Percentiles rank a stretch among this genome's conserved stretches.
phyloP scores from a whole-genome alignment of 2,113 vertebrate species.

The Laticauda colubrina region DNA sequence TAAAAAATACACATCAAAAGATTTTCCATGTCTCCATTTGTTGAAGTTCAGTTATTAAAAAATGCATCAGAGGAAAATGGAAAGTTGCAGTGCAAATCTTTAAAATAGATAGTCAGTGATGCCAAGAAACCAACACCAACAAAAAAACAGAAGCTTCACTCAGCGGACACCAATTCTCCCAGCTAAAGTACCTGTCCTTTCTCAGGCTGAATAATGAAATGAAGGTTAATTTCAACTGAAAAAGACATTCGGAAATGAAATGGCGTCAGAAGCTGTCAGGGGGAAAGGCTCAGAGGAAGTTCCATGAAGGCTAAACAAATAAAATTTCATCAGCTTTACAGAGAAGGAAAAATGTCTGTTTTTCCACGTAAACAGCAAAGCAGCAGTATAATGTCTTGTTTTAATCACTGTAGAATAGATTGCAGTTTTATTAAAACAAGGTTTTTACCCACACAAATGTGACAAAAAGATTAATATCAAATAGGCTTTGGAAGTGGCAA shows the following conservation, averaged over 20 bases:
- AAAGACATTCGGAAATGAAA: constrained; percentile 36
- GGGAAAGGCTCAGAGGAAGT: constrained; percentile 13
- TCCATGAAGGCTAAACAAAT: constrained; percentile 42
- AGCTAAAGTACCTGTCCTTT: not conserved
- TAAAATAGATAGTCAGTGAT: constrained; percentile 31
- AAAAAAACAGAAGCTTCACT: constrained; percentile 27
- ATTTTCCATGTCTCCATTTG: not conserved
- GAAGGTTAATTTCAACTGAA: constrained; percentile 43
- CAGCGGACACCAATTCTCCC: constrained; percentile 11
- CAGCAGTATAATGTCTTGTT: constrained; percentile 21
- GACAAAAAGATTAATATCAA: constrained; percentile 42
- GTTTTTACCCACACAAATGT: constrained; percentile 23
- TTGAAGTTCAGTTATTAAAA: not conserved
- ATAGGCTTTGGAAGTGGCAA: constrained; percentile 42
- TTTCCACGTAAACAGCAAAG: constrained; percentile 21
- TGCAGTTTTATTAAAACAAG: constrained; percentile 37
- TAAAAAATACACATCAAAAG: not conserved
- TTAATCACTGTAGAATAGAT: constrained; percentile 13
- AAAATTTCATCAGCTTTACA: constrained; percentile 22
- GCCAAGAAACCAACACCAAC: constrained; percentile 1
- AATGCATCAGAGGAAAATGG: not conserved
- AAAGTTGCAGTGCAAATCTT: not conserved
- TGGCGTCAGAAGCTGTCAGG: constrained; percentile 7
- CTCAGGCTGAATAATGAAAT: constrained; percentile 34
- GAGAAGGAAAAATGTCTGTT: constrained; percentile 19